Conservation (phyloP, 2,797 vertebrate species). For the Lophius americanus region DNA sequence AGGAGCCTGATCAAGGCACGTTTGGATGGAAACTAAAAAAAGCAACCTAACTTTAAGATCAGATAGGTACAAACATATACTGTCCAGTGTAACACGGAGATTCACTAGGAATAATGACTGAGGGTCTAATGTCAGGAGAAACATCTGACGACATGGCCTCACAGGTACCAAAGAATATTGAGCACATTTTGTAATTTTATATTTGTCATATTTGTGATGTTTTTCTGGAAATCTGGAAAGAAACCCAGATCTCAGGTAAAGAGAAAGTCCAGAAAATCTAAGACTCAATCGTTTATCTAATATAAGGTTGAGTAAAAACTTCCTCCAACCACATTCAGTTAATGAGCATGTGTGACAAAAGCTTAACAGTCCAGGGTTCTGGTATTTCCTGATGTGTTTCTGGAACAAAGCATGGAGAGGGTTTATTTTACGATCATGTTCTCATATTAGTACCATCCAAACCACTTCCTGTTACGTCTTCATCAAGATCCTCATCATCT, state of each 20-base stretch:
- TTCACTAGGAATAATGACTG: background rate
- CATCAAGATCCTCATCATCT: slow-evolving; percentile 9
- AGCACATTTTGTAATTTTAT: background rate
- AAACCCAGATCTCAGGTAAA: background rate
- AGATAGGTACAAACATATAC: slow-evolving; percentile 14
- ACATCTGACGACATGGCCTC: background rate
- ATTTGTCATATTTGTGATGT: background rate
- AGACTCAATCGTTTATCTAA: slow-evolving; percentile 1
- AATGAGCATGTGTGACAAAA: slow-evolving; percentile 8
- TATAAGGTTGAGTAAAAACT: slow-evolving; percentile 3
- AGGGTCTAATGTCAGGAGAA: background rate
- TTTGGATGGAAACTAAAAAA: slow-evolving; percentile 48
- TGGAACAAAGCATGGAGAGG: slow-evolving; percentile 1
- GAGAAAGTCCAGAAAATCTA: background rate
- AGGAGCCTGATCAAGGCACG: slow-evolving; percentile 66
- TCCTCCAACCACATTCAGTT: background rate
- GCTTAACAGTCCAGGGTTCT: background rate
- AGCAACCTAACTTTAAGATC: slow-evolving; percentile 24
- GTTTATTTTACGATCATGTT: slow-evolving; percentile 23
- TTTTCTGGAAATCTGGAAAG: slow-evolving; percentile 19
- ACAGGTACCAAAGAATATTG: slow-evolving; percentile 21
- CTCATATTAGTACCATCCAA: slow-evolving; percentile 26
- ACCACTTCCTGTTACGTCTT: slow-evolving; percentile 10
- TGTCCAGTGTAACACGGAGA: slow-evolving; percentile 57
- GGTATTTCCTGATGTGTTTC: slow-evolving; percentile 19